phyloP scores from a whole-genome alignment of 2,797 vertebrate species.

The Sebastes hubbsi region DNA sequence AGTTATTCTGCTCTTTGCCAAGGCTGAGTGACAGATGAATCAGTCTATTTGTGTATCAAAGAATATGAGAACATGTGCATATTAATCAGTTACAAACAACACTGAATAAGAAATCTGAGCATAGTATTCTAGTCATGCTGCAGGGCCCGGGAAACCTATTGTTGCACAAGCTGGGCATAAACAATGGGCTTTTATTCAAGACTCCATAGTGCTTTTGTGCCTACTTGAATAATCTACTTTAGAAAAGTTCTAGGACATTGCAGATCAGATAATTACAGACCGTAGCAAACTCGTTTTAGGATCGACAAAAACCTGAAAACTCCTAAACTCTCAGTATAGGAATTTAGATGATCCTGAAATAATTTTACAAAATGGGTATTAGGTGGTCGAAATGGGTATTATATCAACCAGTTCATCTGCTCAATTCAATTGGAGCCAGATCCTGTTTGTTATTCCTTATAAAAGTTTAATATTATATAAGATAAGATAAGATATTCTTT shows the following conservation, averaged over 20 bases:
- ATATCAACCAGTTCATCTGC: neutral
- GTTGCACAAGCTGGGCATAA: conserved; percentile 31
- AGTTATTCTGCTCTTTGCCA: neutral
- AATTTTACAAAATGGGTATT: too few relatives aligned
- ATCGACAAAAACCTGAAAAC: neutral
- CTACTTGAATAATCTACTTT: conserved; percentile 66
- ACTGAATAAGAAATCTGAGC: conserved; percentile 25
- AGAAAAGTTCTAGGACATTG: conserved; percentile 57
- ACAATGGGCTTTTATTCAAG: conserved; percentile 71
- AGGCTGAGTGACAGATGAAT: neutral
- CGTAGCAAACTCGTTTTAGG: neutral
- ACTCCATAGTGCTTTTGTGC: conserved; percentile 49
- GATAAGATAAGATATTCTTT: too few relatives aligned
- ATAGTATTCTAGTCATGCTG: conserved; percentile 43
- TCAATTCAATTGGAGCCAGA: neutral
- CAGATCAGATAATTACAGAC: conserved; percentile 37
- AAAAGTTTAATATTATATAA: neutral
- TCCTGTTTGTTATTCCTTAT: neutral
- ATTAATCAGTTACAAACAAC: conserved; percentile 38
- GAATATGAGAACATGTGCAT: conserved; percentile 26
- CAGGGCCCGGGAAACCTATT: conserved; percentile 50
- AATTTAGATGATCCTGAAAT: neutral
- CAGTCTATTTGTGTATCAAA: neutral
- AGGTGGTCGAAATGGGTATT: neutral
- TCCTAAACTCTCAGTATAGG: neutral